These are phyloP conservation scores for Trissolcus brochymenae DNA, from an alignment of 2,888 invertebrate species.

Conservation along the genomic window DNA sequence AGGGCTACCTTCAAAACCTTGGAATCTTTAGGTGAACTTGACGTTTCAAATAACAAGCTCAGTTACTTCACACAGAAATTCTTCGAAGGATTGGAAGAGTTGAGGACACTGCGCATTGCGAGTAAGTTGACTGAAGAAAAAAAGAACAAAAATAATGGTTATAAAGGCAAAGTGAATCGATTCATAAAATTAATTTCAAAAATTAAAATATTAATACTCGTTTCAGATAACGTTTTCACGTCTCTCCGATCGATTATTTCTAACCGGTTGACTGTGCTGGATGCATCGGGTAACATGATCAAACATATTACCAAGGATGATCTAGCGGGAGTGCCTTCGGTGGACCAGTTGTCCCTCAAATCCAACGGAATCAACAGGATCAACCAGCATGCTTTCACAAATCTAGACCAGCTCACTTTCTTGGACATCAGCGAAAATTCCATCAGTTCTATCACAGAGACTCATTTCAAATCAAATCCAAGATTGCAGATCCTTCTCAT, in stretches of 20 bases:
- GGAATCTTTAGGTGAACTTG: conserved; percentile 83
- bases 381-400: conserved; percentile 83
- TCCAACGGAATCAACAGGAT: conserved; percentile 84
- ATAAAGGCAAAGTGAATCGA: neutral
- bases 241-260: conserved; percentile 78
- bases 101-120: conserved; percentile 79
- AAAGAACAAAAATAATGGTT: neutral
- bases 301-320: conserved; percentile 82
- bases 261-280: conserved; percentile 81
- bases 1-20: conserved; percentile 81
- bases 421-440: conserved; percentile 86
- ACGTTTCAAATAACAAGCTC: conserved; percentile 84
- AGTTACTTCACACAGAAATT: conserved; percentile 80
- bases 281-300: conserved; percentile 84
- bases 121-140: conserved; percentile 59
- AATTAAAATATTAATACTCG: neutral
- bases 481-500: conserved; percentile 84
- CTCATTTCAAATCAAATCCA: conserved; percentile 83
- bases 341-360: conserved; percentile 83
- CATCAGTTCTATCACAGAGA: conserved; percentile 82
- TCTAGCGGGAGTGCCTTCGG: conserved; percentile 80
- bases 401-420: conserved; percentile 82
- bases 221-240: conserved; percentile 80
- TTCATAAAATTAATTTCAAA: conserved; percentile 3
- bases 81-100: conserved; percentile 80